A percentile compares a stretch with the other conserved stretches of the same genome.
phyloP scores from a whole-genome alignment of 2,797 vertebrate genomes.

The Anguilla anguilla region DNA sequence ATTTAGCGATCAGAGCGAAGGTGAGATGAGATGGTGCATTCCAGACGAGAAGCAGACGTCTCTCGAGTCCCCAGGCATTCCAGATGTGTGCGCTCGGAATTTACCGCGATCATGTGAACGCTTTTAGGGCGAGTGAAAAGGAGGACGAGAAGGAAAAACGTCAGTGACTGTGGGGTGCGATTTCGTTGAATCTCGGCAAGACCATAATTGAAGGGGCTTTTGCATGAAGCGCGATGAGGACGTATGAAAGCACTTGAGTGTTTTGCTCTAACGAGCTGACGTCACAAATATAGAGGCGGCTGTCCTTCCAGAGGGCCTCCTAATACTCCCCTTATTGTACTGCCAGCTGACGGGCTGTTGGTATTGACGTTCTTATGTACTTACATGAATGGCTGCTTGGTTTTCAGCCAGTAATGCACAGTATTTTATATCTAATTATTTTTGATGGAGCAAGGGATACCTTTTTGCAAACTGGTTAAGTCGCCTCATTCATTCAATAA shows the following conservation, averaged over 20 bases:
- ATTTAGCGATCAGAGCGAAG: conserved; percentile 42
- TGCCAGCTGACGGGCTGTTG: conserved; percentile 4
- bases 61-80: conserved; percentile 52
- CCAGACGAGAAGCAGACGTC: conserved; percentile 68
- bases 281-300: conserved; percentile 10
- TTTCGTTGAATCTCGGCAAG: conserved; percentile 69
- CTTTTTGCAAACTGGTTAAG: not conserved
- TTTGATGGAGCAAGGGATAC: conserved; percentile 6
- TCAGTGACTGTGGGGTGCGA: conserved; percentile 64
- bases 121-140: not conserved
- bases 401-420: not conserved
- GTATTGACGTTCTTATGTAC: conserved; percentile 23
- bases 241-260: conserved; percentile 51
- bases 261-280: conserved; percentile 46
- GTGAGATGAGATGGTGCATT: conserved; percentile 40
- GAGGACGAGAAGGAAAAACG: conserved; percentile 22
- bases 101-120: conserved; percentile 55
- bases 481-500: not conserved
- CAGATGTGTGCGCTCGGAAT: conserved; percentile 60
- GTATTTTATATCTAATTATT: not conserved
- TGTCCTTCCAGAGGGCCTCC: not conserved
- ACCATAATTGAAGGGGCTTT: conserved; percentile 72
- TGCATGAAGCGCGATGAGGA: conserved; percentile 61
- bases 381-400: conserved; percentile 3
- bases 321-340: conserved; percentile 31